These are phyloP conservation scores for Athetis lepigone DNA, from an alignment of 2,888 invertebrate genomes.

Conservation along the genomic window DNA sequence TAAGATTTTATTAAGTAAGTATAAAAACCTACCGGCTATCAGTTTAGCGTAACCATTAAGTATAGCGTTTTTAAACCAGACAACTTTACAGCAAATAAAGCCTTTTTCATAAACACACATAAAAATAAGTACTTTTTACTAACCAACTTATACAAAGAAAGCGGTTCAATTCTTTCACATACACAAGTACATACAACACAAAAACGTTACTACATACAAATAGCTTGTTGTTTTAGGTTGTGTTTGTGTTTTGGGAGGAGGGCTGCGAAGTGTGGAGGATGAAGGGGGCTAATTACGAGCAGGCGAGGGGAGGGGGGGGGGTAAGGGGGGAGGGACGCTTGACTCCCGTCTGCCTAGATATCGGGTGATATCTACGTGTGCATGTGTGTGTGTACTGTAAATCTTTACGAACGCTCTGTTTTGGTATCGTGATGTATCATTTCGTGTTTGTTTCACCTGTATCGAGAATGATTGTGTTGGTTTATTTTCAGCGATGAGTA, in stretches of 20 bases:
- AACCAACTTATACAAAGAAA: neutral
- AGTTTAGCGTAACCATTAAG: too few relatives aligned
- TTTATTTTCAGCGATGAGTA: neutral
- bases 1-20: too few relatives aligned
- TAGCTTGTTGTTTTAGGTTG: conserved; percentile 77
- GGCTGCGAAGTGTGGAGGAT: conserved; percentile 57
- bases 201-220: conserved; percentile 66
- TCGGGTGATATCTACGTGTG: conserved; percentile 50
- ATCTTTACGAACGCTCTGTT: conserved; percentile 44
- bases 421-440: conserved; percentile 10
- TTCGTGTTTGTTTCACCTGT: conserved; percentile 6
- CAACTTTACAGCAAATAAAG: neutral
- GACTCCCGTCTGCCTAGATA: conserved; percentile 71
- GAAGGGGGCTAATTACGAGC: conserved; percentile 77
- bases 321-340: conserved; percentile 45
- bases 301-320: conserved; percentile 42
- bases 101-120: neutral
- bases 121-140: conserved; percentile 2
- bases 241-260: conserved; percentile 75
- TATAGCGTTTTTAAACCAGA: neutral
- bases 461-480: neutral
- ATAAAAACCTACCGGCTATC: neutral
- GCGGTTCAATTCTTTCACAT: conserved; percentile 17
- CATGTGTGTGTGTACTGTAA: conserved; percentile 51
- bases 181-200: conserved; percentile 57